phyloP scores from a whole-genome alignment of 2,113 vertebrate species.

The Pipra filicauda region DNA sequence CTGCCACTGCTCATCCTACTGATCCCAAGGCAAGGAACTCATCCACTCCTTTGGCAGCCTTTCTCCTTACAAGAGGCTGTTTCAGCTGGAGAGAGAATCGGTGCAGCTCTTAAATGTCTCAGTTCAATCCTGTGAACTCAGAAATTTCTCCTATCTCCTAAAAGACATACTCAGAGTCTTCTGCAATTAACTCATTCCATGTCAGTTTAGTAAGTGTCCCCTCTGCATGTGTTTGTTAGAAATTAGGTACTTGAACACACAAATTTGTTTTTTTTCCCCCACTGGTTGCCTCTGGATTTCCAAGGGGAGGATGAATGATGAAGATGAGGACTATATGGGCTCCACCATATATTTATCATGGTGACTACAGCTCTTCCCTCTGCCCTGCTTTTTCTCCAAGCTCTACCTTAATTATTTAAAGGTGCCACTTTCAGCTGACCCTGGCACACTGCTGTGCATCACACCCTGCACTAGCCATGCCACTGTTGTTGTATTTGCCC shows the following conservation, averaged over 20 bases:
- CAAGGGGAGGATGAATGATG: background rate
- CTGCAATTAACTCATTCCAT: background rate
- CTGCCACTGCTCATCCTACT: background rate
- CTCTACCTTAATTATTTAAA: background rate
- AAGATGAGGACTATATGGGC: background rate
- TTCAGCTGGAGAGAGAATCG: background rate
- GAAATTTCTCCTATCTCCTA: background rate
- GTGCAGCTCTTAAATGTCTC: background rate
- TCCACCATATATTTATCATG: background rate
- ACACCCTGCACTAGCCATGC: rapidly evolving
- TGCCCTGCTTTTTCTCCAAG: background rate
- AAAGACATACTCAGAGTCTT: background rate
- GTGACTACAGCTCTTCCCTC: background rate
- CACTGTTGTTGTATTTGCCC: background rate
- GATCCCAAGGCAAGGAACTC: background rate
- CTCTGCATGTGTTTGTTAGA: background rate
- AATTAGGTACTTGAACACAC: background rate
- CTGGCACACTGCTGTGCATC: background rate
- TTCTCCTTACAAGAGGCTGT: background rate
- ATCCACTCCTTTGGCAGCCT: background rate
- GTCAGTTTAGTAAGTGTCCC: background rate
- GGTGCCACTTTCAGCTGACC: background rate
- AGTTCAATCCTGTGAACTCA: background rate
- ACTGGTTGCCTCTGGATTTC: background rate
- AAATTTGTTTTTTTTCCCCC: background rate